phyloP scores from a whole-genome alignment of 2,888 invertebrate species.

The Cinara cedri region DNA sequence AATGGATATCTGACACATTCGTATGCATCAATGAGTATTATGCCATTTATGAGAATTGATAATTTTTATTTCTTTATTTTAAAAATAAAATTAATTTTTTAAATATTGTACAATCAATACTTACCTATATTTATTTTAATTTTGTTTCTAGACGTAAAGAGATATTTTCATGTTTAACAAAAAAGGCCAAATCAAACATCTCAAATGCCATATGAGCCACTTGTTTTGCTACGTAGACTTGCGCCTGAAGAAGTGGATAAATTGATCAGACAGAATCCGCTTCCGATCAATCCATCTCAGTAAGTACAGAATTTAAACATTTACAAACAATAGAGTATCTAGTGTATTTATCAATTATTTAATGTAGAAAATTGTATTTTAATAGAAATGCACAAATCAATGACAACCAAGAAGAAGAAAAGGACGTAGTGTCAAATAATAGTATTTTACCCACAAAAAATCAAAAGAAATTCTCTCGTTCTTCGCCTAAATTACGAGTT shows the following conservation, averaged over 20 bases:
- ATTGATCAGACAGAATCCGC: slow-evolving; percentile 6
- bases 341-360: not conserved
- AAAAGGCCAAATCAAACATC: not conserved
- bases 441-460: not conserved
- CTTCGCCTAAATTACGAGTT: not conserved
- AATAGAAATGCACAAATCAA: slow-evolving; percentile 3
- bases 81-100: not conserved
- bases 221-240: slow-evolving; percentile 38
- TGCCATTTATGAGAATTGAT: too few species aligned
- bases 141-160: not conserved
- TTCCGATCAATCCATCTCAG: not conserved
- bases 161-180: slow-evolving; percentile 23
- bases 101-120: not conserved
- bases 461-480: not conserved
- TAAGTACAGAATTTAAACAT: not conserved
- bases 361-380: slow-evolving; percentile 19
- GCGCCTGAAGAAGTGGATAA: slow-evolving; percentile 28
- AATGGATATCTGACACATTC: too few species aligned
- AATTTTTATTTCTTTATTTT: not conserved
- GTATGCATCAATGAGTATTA: too few species aligned
- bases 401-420: not conserved
- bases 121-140: not conserved
- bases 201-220: slow-evolving; percentile 45
- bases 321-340: not conserved
- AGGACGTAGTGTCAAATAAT: not conserved